Conservation (phyloP, 1,140 invertebrate species). For the Tigriopus japonicus region DNA sequence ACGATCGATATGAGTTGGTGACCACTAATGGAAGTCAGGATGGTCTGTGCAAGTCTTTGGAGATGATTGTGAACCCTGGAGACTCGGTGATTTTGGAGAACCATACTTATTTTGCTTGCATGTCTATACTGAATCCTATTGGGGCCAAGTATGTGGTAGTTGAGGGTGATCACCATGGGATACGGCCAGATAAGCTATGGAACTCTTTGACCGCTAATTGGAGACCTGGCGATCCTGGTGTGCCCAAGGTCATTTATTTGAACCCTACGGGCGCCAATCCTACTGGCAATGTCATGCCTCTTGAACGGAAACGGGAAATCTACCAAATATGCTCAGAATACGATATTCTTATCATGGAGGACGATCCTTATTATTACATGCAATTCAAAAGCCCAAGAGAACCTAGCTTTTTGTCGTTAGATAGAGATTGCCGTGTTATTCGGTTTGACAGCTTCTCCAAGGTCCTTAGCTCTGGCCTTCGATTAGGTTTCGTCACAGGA, state of each 20-base stretch:
- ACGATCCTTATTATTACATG: slow-evolving; percentile 59
- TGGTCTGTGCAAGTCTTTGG: slow-evolving; percentile 47
- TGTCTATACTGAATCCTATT: slow-evolving; percentile 18
- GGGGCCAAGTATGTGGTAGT: neutral
- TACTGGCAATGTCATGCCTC: slow-evolving; percentile 40
- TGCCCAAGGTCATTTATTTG: slow-evolving; percentile 32
- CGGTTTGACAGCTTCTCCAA: slow-evolving; percentile 61
- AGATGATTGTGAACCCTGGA: slow-evolving; percentile 42
- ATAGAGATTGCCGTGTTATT: slow-evolving; percentile 50
- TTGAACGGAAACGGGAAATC: slow-evolving; percentile 43
- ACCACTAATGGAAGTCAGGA: slow-evolving; percentile 52
- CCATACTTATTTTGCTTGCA: slow-evolving; percentile 44
- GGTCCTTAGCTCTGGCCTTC: slow-evolving; percentile 45
- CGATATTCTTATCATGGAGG: slow-evolving; percentile 55
- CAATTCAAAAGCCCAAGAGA: slow-evolving; percentile 41
- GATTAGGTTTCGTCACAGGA: slow-evolving; percentile 48
- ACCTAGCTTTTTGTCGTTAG: slow-evolving; percentile 48
- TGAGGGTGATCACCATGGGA: neutral
- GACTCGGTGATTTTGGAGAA: slow-evolving; percentile 47
- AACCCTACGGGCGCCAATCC: slow-evolving; percentile 48
- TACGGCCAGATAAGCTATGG: neutral
- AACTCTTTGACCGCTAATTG: neutral
- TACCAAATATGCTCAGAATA: slow-evolving; percentile 52
- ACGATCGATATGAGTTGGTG: slow-evolving; percentile 36
- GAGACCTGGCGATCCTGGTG: slow-evolving; percentile 18